phyloP scores from a whole-genome alignment of 2,888 invertebrate species.

The Sclerodermus sp. region DNA sequence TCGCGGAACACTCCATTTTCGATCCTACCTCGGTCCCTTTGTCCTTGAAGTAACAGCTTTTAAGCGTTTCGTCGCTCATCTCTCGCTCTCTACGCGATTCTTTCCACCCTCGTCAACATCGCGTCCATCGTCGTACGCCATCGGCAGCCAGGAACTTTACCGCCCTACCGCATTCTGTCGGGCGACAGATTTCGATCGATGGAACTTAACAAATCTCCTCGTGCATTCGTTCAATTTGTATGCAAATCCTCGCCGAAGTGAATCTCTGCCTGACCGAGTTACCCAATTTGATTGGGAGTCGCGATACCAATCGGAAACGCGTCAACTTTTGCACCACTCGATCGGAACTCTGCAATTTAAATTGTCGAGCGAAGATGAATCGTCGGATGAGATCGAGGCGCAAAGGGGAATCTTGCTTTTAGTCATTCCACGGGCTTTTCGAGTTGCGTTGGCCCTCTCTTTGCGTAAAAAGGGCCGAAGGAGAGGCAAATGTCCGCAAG shows the following conservation, averaged over 20 bases:
- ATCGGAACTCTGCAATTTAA: not conserved
- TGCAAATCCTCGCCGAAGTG: slow-evolving; percentile 15
- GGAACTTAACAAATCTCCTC: no score
- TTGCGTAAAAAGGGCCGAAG: no score
- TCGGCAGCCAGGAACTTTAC: no score
- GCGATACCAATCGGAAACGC: slow-evolving; percentile 14
- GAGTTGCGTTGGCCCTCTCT: no score
- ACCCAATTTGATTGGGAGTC: slow-evolving; percentile 17
- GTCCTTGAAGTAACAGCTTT: not conserved
- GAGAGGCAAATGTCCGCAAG: no score
- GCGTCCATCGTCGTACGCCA: no score
- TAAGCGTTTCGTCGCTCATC: not conserved
- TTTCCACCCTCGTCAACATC: no score
- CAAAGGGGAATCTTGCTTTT: no score
- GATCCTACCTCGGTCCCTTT: not conserved
- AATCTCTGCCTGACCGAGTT: slow-evolving; percentile 19
- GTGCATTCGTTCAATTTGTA: slow-evolving; percentile 17
- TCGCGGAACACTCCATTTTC: no score
- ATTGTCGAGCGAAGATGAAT: not conserved
- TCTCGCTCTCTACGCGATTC: not conserved
- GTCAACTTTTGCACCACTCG: not conserved
- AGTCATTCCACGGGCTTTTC: no score
- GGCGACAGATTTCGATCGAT: no score
- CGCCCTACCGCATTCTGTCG: no score
- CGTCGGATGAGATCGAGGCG: not conserved